These are phyloP conservation scores for Ennomos erosarius DNA, from an alignment of 2,888 invertebrate species.

Conservation along the genomic window DNA sequence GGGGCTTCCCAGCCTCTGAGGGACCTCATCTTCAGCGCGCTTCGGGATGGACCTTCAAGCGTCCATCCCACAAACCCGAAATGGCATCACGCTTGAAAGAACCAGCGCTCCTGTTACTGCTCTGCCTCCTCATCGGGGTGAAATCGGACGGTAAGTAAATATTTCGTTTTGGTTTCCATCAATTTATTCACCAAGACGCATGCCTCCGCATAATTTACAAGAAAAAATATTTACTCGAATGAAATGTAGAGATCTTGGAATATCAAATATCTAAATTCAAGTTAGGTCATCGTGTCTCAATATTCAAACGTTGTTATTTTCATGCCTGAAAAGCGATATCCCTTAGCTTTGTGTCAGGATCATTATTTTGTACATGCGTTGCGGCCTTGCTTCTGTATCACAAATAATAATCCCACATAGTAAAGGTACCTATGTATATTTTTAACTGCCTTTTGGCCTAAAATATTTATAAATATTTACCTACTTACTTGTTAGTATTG, in stretches of 20 bases:
- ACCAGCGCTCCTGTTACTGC: conserved; percentile 64
- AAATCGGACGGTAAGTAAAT: conserved; percentile 72
- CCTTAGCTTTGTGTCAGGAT: conserved; percentile 16
- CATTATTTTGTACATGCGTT: conserved; percentile 13
- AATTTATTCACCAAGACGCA: conserved; percentile 45
- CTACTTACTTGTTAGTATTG: too few relatives aligned
- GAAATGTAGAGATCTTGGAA: conserved; percentile 26
- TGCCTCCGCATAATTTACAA: conserved; percentile 48
- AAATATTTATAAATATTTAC: too few relatives aligned
- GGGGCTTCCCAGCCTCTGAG: conserved; percentile 46
- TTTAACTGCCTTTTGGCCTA: too few relatives aligned
- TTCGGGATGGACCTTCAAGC: conserved; percentile 76
- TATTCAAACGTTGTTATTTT: conserved; percentile 24
- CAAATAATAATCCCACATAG: too few relatives aligned
- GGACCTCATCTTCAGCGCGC: conserved; percentile 17
- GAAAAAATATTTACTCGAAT: conserved; percentile 26
- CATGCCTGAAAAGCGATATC: conserved; percentile 21
- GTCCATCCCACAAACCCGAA: conserved; percentile 64
- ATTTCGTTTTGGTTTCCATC: conserved; percentile 56
- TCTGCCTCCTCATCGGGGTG: conserved; percentile 63
- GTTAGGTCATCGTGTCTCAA: conserved; percentile 13
- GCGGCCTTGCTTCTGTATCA: too few relatives aligned
- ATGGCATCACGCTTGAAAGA: conserved; percentile 75
- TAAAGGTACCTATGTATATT: too few relatives aligned
- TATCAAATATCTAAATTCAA: conserved; percentile 16